phyloP scores from a whole-genome alignment of 1,140 invertebrate genomes.

The Drosophila persimilis region DNA sequence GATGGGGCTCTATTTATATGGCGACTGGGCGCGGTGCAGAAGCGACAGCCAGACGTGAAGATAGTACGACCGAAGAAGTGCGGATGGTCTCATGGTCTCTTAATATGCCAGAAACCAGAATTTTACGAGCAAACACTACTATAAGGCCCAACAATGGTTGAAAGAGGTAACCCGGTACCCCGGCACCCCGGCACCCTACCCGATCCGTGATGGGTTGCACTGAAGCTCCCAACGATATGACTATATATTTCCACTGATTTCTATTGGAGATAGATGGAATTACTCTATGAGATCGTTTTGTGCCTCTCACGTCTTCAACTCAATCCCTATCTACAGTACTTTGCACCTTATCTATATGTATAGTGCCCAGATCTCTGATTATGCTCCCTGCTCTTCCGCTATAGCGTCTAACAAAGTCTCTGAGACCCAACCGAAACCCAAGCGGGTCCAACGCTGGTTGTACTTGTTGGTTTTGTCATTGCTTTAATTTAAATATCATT shows the following conservation, averaged over 20 bases:
- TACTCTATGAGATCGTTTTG: too few relatives aligned
- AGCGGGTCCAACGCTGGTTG: conserved; percentile 10
- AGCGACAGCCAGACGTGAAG: conserved; percentile 21
- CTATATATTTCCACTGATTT: background rate
- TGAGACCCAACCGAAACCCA: background rate
- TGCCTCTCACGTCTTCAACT: too few relatives aligned
- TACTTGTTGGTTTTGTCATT: conserved; percentile 59
- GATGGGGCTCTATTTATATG: conserved; percentile 60
- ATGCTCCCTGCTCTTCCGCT: background rate
- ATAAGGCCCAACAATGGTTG: conserved; percentile 4
- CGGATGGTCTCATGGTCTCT: conserved; percentile 61
- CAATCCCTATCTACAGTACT: too few relatives aligned
- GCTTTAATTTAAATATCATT: conserved; percentile 69
- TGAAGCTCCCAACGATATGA: too few relatives aligned
- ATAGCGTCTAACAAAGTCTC: conserved; percentile 17
- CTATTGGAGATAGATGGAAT: background rate
- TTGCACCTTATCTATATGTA: too few relatives aligned
- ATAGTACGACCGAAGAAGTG: conserved; percentile 50
- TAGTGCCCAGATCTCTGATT: too few relatives aligned
- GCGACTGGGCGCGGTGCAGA: conserved; percentile 39
- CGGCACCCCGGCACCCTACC: conserved; percentile 24
- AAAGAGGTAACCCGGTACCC: background rate
- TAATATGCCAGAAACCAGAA: conserved; percentile 78
- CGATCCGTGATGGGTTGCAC: background rate
- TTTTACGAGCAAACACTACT: conserved; percentile 52